phyloP scores from a whole-genome alignment of 2,797 vertebrate genomes.

The Cuculus canorus region DNA sequence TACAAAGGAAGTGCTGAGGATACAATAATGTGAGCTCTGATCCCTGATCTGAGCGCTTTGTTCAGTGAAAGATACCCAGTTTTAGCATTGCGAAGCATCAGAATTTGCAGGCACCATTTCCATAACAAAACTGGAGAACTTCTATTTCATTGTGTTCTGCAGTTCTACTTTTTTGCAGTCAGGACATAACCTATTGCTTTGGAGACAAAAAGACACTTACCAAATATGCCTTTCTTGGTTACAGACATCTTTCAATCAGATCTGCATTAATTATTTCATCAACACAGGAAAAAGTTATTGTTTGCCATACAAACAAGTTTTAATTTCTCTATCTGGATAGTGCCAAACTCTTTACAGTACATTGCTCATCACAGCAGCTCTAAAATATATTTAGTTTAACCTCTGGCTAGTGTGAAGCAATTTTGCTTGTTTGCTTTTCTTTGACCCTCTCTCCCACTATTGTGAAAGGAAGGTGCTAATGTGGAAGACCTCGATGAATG shows the following conservation, averaged over 20 bases:
- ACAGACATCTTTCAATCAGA: not conserved
- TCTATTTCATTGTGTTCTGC: not conserved
- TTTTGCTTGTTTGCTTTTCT: conserved; percentile 48
- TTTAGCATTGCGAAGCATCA: not conserved
- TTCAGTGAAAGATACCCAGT: not conserved
- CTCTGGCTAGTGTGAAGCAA: conserved; percentile 10
- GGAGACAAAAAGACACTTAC: not conserved
- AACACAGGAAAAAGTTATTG: conserved; percentile 6
- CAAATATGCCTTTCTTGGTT: not conserved
- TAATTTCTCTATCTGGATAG: conserved; percentile 52
- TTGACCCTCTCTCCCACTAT: not conserved
- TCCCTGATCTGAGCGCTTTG: not conserved
- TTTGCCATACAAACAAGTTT: conserved; percentile 39
- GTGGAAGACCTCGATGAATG: not conserved
- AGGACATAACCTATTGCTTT: not conserved
- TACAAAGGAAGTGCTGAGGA: not conserved
- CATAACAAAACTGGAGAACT: not conserved
- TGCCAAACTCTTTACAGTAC: conserved; percentile 3
- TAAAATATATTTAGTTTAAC: conserved; percentile 62
- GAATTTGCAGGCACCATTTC: not conserved
- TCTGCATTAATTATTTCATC: conserved; percentile 31
- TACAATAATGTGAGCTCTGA: not conserved
- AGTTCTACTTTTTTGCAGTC: not conserved
- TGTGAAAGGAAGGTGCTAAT: not conserved
- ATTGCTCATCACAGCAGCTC: conserved; percentile 48